These are phyloP conservation scores for Takifugu bimaculatus DNA, from an alignment of 2,113 vertebrate genomes.

Conservation along the genomic window DNA sequence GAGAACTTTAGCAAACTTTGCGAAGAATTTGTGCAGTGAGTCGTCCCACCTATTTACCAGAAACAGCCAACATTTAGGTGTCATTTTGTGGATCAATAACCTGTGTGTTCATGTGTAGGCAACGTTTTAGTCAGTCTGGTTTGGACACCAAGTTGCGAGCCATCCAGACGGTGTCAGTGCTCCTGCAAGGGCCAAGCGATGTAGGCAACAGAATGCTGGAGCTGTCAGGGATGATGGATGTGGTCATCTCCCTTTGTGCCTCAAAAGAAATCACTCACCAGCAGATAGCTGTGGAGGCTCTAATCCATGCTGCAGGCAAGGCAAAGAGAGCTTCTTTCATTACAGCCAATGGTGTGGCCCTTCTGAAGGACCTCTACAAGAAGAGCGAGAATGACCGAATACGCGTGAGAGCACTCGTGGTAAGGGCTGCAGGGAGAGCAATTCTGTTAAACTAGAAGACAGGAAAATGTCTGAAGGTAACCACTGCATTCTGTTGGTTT, in stretches of 20 bases:
- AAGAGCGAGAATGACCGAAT: slow-evolving; percentile 90
- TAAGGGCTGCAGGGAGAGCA: slow-evolving; percentile 61
- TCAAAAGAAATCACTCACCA: slow-evolving; percentile 84
- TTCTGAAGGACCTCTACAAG: slow-evolving; percentile 97
- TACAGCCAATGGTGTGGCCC: slow-evolving; percentile 87
- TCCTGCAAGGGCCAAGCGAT: slow-evolving; percentile 91
- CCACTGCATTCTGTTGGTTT: slow-evolving; percentile 8
- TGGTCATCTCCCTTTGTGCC: slow-evolving; percentile 86
- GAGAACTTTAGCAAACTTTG: slow-evolving; percentile 91
- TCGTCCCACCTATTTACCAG: slow-evolving; percentile 2
- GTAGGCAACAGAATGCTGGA: slow-evolving; percentile 90
- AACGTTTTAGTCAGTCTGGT: slow-evolving; percentile 78
- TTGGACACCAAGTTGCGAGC: slow-evolving; percentile 83
- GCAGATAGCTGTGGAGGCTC: slow-evolving; percentile 91
- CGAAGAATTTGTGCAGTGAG: slow-evolving; percentile 88
- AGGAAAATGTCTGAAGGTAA: slow-evolving; percentile 1
- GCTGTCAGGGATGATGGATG: slow-evolving; percentile 90
- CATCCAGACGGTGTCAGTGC: slow-evolving; percentile 89
- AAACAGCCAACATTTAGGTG: neutral
- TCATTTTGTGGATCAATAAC: neutral
- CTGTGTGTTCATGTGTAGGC: slow-evolving; percentile 64
- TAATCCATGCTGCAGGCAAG: slow-evolving; percentile 93
- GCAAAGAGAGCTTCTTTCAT: slow-evolving; percentile 96
- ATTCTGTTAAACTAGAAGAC: neutral
- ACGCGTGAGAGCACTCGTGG: slow-evolving; percentile 93